These are phyloP conservation scores for Drosophila pachea DNA, from an alignment of 1,140 invertebrate species.

Conservation along the genomic window DNA sequence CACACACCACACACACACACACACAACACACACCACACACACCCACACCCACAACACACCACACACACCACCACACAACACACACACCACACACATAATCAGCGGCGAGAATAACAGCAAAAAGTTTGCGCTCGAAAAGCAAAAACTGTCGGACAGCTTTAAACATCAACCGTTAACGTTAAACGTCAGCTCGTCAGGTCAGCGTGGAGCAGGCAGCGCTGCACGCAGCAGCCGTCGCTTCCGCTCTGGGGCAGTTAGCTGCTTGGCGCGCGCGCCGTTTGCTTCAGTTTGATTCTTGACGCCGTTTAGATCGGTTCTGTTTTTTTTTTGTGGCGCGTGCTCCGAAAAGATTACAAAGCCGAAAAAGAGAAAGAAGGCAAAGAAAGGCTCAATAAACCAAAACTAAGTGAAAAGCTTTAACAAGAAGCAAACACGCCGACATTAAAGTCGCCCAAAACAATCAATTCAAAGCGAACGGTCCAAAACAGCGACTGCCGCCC, in stretches of 20 bases:
- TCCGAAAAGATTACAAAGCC: background rate
- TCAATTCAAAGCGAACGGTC: slow-evolving; percentile 14
- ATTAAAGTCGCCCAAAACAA: background rate
- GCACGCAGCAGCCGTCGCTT: slow-evolving; percentile 22
- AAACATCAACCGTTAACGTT: slow-evolving; percentile 10
- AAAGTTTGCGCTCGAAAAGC: slow-evolving; percentile 67
- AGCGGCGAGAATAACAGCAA: slow-evolving; percentile 4
- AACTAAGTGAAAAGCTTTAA: background rate
- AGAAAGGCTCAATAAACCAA: too few relatives aligned
- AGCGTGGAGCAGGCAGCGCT: slow-evolving; percentile 13
- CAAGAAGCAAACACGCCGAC: slow-evolving; percentile 2
- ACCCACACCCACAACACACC: too few relatives aligned
- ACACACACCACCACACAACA: too few relatives aligned
- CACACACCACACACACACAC: background rate
- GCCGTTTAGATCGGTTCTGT: slow-evolving; percentile 78
- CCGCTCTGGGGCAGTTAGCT: slow-evolving; percentile 22
- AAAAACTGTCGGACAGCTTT: slow-evolving; percentile 51
- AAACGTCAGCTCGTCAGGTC: slow-evolving; percentile 14
- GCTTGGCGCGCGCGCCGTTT: slow-evolving; percentile 42
- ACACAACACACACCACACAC: too few relatives aligned
- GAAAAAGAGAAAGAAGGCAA: background rate
- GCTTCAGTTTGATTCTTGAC: slow-evolving; percentile 78
- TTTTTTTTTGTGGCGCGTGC: slow-evolving; percentile 38
- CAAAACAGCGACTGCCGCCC: slow-evolving; percentile 46
- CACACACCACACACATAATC: background rate